These are phyloP conservation scores for Idaea aversata DNA, from an alignment of 2,888 invertebrate genomes.

Conservation along the genomic window DNA sequence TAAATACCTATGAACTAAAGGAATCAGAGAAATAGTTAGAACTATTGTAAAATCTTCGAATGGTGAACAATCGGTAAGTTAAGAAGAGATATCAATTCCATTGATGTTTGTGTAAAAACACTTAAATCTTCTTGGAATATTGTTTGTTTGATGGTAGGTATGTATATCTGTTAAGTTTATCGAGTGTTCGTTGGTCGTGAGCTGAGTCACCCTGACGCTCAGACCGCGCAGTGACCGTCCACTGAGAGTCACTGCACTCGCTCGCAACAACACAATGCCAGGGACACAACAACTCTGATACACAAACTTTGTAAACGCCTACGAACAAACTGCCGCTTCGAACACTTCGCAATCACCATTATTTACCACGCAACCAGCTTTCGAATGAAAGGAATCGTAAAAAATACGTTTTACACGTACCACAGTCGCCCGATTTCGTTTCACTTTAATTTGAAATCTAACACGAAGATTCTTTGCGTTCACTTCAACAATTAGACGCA, in stretches of 20 bases:
- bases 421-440: conserved; percentile 45
- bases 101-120: conserved; percentile 12
- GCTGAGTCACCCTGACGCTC: conserved; percentile 27
- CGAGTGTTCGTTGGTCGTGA: conserved; percentile 29
- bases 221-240: not conserved
- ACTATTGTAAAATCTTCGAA: conserved; percentile 12
- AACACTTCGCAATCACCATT: not conserved
- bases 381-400: conserved; percentile 20
- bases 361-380: conserved; percentile 1
- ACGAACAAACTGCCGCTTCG: not conserved
- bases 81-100: not conserved
- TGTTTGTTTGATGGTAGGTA: conserved; percentile 18
- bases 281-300: conserved; percentile 2
- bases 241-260: conserved; percentile 32
- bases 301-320: not conserved
- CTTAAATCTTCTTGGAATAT: conserved; percentile 26
- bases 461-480: conserved; percentile 62
- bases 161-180: conserved; percentile 22
- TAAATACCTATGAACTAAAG: not conserved
- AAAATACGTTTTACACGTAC: conserved; percentile 27
- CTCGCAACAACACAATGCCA: conserved; percentile 17
- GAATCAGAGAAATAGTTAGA: not conserved
- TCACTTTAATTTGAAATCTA: conserved; percentile 66
- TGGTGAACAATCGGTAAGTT: conserved; percentile 18
- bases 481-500: conserved; percentile 70